Evolutionary conservation across 2,888 invertebrate genomes (phyloP), one percentile per base, ranked within the genome.

Genomic region (Ormyrus labotus): DNA sequence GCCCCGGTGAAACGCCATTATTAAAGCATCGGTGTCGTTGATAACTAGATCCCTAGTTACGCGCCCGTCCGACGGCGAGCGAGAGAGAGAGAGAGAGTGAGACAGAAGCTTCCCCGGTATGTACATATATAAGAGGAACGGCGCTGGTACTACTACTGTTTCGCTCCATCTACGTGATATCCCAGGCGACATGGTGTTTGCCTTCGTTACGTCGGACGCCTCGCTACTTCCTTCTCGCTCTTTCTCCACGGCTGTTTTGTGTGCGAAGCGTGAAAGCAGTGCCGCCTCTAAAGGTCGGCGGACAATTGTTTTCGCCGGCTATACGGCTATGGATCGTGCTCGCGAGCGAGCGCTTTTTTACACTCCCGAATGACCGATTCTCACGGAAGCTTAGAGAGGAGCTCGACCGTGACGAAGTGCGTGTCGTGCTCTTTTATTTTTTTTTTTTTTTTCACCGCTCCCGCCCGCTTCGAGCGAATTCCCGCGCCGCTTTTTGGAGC

Each of bases 21-120:
- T 82, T 82, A 80, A 80, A 80, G 80, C 80, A 80, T 80, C 74
- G 80, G 70, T 72, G 73, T 72, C 77, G 80, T 68, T 80, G 82
- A 77, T 80, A 82, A 82, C 77, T 80, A 80, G 77, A 82, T 80
- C 80, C 73, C 77, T 65, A 64, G 78, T 78, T 68, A 50, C 77
- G 45, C 51, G 55, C 48, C 8, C 45, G 61, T 50, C 61, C n/a
- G 67, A 50, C 47, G 9, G 50, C 51, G 45, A 64, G 60, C 4
- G 34, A 34, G 19, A 5, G 69, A 50, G 61, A n/a, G 58, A 55
- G 68, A 8, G 47, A 47, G 65, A 67, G 69, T 48, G 63, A 48
- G 47, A 60, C 45, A 10, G n/a, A 57, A 58, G 48, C 45, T 11
- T 0, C 19, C 2, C 45, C 4, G 2, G 51, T 53, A 19, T 60